These are phyloP conservation scores for Cyclophora albipunctata DNA, from an alignment of 2,888 invertebrate species.

Conservation along the genomic window DNA sequence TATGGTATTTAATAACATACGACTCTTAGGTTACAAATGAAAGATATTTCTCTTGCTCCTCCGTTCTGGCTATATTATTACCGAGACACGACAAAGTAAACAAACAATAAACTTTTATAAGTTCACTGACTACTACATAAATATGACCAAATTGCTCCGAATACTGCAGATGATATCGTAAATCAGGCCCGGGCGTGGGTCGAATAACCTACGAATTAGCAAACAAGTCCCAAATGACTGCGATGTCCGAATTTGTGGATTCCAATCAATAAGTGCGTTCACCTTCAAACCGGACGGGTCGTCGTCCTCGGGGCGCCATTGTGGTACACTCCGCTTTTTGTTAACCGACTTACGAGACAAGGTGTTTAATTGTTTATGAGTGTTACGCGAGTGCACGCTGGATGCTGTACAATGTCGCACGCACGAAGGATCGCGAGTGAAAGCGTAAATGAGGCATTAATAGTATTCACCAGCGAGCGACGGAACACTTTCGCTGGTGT, in stretches of 20 bases:
- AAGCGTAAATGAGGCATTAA: constrained; percentile 61
- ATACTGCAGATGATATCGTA: constrained; percentile 40
- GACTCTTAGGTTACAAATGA: too few relatives aligned
- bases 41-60: too few relatives aligned
- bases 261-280: constrained; percentile 59
- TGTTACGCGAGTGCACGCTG: neutral
- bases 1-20: too few relatives aligned
- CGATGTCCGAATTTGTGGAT: constrained; percentile 53
- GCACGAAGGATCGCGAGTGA: constrained; percentile 38
- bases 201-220: constrained; percentile 57
- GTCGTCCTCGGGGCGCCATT: constrained; percentile 46
- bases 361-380: too few relatives aligned
- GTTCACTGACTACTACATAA: constrained; percentile 14
- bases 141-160: neutral
- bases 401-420: neutral
- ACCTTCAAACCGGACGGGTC: constrained; percentile 71
- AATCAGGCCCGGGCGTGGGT: constrained; percentile 42
- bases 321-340: neutral
- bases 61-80: too few relatives aligned
- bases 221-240: constrained; percentile 59
- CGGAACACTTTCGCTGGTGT: constrained; percentile 59
- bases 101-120: constrained; percentile 1
- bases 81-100: too few relatives aligned
- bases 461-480: constrained; percentile 46
- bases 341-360: neutral